These are phyloP conservation scores for Colletes latitarsis DNA, from an alignment of 1,140 invertebrate genomes.

Conservation along the genomic window DNA sequence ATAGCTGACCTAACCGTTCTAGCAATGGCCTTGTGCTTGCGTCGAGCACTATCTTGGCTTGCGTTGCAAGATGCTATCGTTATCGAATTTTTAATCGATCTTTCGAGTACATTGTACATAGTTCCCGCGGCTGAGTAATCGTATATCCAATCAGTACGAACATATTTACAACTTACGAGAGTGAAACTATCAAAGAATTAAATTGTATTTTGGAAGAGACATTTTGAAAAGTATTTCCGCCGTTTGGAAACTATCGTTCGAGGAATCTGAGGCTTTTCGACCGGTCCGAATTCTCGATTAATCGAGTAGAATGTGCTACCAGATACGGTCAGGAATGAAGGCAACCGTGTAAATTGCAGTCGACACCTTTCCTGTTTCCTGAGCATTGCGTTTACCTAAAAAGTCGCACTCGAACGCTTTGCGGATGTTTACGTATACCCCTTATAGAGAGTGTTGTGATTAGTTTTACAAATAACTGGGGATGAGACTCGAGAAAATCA, in stretches of 20 bases:
- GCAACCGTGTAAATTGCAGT: slow-evolving; percentile 29
- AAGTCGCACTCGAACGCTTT: slow-evolving; percentile 7
- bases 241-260: not conserved
- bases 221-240: no score
- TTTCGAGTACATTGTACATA: not conserved
- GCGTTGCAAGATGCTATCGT: slow-evolving; percentile 8
- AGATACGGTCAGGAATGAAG: slow-evolving; percentile 21
- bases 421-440: slow-evolving; percentile 9
- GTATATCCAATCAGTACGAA: not conserved
- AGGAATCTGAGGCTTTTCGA: not conserved
- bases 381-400: slow-evolving; percentile 15
- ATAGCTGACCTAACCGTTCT: not conserved
- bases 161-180: not conserved
- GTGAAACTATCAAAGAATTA: not conserved
- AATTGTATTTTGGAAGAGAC: no score
- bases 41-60: not conserved
- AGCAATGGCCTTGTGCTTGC: not conserved
- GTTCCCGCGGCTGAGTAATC: not conserved
- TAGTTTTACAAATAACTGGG: not conserved
- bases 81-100: slow-evolving; percentile 34
- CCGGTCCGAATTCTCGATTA: not conserved
- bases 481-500: no score
- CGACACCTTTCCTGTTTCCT: slow-evolving; percentile 38
- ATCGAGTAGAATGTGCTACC: slow-evolving; percentile 5
- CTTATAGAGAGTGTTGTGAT: not conserved